Evolutionary conservation across 2,888 invertebrate genomes (phyloP).

Genomic region (Ormyrus rosae): DNA sequence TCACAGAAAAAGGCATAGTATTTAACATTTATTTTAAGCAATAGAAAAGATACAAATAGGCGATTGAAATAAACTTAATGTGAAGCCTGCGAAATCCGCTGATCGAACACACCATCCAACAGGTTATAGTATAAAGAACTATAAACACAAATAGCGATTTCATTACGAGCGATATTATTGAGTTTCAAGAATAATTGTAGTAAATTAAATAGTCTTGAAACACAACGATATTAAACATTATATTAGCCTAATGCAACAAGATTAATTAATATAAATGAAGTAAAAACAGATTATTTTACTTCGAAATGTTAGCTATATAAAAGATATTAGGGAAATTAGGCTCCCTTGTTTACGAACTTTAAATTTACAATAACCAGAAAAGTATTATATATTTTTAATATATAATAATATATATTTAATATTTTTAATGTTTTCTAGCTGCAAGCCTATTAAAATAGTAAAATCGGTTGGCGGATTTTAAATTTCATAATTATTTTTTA

Average conservation of each 20-base stretch:
- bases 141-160: constrained; percentile 52
- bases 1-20: constrained; percentile 51
- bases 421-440: not conserved
- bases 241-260: constrained; percentile 36
- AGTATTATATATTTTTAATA: not conserved
- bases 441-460: not conserved
- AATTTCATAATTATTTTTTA: constrained; percentile 6
- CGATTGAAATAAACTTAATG: constrained; percentile 30
- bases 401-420: not conserved
- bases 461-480: not conserved
- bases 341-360: too few species aligned
- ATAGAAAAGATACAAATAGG: constrained; percentile 48
- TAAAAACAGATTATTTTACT: constrained; percentile 14
- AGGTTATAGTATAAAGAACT: constrained; percentile 37
- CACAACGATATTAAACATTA: constrained; percentile 15
- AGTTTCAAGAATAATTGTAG: constrained; percentile 1
- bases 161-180: constrained; percentile 35
- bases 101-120: constrained; percentile 48
- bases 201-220: constrained; percentile 18
- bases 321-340: constrained; percentile 10
- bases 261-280: constrained; percentile 37
- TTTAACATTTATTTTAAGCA: constrained; percentile 49
- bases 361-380: too few species aligned
- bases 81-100: constrained; percentile 40
- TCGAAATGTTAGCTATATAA: constrained; percentile 16